Evolutionary conservation across 1,140 invertebrate species (phyloP), one percentile per base, ranked within the genome.

Genomic region (Vanessa tameamea): DNA sequence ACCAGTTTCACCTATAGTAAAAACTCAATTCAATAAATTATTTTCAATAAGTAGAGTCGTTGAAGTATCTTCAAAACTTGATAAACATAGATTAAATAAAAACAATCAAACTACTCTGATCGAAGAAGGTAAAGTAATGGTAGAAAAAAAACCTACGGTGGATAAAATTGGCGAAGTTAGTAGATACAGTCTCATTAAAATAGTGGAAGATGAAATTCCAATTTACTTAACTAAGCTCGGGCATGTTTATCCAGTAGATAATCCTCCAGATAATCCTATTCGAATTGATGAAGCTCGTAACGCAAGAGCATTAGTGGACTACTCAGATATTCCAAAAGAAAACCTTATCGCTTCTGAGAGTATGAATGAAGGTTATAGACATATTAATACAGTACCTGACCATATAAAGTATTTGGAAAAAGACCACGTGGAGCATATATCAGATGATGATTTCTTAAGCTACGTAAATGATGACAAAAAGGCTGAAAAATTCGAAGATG

Each of bases 111-210:
- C 93, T 47, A 92, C 90, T 47, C 85, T 93, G 5, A 86, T 93
- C 51, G 89, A 94, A 84, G 88, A 89, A 79, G 89, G 92, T 3
- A 84, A 91, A 79, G 82, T 94, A 47, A 93, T 91, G 64, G 86
- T 94, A 57, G 94, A 95, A 80, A 93, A 93, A 65, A 90, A 94
- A 81, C 94, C 94, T 7, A 93, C 92, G 12, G 81, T 95, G 3
- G 94, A 95, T 81, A 94, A 94, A 92, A 94, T 95, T 71, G 95
- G 95, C 68, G 95, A 95, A 87, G 94, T 95, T 0, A 95, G 94
- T 84, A 91, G 95, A 78, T 94, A 94, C 65, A 95, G 94, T 72
- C 92, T 94, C 48, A 95, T 95, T 23, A 95, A 95, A 84, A 92
- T 95, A 64, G 93, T 95, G 15, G 94, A 93, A 88, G 91, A 92